Conservation (phyloP, 2,888 invertebrate genomes). For the Papilio protenor region DNA sequence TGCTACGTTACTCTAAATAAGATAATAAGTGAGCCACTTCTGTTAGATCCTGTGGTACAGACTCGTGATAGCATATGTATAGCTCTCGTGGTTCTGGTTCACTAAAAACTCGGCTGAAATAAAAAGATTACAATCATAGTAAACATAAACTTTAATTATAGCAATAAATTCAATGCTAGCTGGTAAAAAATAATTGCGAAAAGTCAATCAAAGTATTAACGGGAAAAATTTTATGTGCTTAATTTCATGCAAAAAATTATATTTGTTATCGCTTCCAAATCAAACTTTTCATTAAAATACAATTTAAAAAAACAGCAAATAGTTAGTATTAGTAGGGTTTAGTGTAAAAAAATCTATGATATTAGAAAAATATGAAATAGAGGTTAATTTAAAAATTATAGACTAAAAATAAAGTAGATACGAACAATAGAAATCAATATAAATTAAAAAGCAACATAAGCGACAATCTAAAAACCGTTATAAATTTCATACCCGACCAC, state of each 20-base stretch:
- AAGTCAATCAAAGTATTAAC: no score
- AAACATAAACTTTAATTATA: background rate
- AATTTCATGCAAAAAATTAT: no score
- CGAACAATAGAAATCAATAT: no score
- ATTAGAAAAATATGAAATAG: no score
- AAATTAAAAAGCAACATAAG: no score
- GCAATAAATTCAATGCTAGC: background rate
- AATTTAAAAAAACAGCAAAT: background rate
- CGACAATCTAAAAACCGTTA: background rate
- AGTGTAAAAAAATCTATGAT: no score
- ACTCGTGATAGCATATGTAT: constrained; percentile 94
- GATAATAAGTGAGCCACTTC: constrained; percentile 93
- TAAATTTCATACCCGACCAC: constrained; percentile 87
- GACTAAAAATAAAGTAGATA: no score
- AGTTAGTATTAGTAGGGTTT: no score
- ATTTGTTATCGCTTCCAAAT: no score
- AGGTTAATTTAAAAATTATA: no score
- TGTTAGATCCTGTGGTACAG: constrained; percentile 93
- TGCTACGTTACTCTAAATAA: constrained; percentile 72
- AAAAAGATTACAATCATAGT: constrained; percentile 40
- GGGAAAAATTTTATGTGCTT: no score
- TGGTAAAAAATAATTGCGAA: background rate
- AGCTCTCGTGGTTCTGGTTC: constrained; percentile 91
- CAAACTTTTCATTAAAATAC: no score
- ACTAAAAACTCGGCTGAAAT: constrained; percentile 88